Evolutionary conservation across 2,888 invertebrate species (phyloP).

Genomic region (Therioaphis trifolii): DNA sequence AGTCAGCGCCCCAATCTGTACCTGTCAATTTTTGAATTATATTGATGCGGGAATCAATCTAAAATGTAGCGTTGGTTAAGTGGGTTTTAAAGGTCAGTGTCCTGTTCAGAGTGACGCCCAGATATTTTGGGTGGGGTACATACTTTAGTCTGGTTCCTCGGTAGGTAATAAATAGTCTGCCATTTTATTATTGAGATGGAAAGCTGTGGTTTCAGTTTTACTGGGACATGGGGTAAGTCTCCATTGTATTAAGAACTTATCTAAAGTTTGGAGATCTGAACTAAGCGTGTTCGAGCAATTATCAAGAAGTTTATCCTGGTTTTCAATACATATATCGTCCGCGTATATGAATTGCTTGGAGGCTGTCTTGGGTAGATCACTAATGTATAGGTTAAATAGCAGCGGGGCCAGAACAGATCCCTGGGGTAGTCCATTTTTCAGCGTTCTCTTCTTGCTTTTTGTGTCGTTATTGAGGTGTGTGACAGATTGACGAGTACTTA

Average conservation of each 20-base stretch:
- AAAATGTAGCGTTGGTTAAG: slow-evolving; percentile 1
- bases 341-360: slow-evolving; percentile 60
- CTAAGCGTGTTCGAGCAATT: background rate
- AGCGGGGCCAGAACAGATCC: slow-evolving; percentile 61
- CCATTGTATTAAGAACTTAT: background rate
- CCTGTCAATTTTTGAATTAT: slow-evolving; percentile 43
- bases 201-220: slow-evolving; percentile 7
- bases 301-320: background rate
- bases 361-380: slow-evolving; percentile 57
- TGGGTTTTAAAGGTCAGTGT: slow-evolving; percentile 48
- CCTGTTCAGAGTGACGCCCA: slow-evolving; percentile 55
- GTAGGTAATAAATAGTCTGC: slow-evolving; percentile 4
- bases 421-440: slow-evolving; percentile 14
- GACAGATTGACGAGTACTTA: background rate
- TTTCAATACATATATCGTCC: slow-evolving; percentile 43
- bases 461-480: background rate
- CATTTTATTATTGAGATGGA: slow-evolving; percentile 27
- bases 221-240: slow-evolving; percentile 7
- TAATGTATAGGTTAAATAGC: slow-evolving; percentile 61
- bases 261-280: slow-evolving; percentile 1
- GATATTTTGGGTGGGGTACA: slow-evolving; percentile 55
- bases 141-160: slow-evolving; percentile 5
- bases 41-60: slow-evolving; percentile 30
- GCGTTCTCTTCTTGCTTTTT: slow-evolving; percentile 8
- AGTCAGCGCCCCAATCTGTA: slow-evolving; percentile 10